phyloP scores from a whole-genome alignment of 2,797 vertebrate genomes.

The Tauraco hartlaubi region DNA sequence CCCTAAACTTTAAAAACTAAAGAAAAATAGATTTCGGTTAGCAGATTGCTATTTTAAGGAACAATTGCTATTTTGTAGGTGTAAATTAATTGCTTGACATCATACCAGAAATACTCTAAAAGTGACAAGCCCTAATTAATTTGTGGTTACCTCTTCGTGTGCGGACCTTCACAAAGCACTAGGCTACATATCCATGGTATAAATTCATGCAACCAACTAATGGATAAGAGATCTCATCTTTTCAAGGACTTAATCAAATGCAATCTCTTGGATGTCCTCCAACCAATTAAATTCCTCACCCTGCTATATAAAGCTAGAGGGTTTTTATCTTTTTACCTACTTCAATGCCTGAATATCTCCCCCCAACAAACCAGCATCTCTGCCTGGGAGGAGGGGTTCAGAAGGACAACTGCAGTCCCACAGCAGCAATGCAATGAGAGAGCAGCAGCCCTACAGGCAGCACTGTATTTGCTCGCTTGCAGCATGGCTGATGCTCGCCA shows the following conservation, averaged over 20 bases:
- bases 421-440: neutral
- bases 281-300: neutral
- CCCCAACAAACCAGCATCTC: neutral
- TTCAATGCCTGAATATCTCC: neutral
- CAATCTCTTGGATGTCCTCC: slow-evolving; percentile 9
- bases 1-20: neutral
- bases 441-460: neutral
- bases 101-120: neutral
- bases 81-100: neutral
- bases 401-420: neutral
- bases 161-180: neutral
- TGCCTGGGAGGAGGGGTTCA: neutral
- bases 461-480: neutral
- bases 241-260: slow-evolving; percentile 37
- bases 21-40: neutral
- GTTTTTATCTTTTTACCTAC: neutral
- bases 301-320: neutral
- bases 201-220: neutral
- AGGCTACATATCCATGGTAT: neutral
- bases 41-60: neutral
- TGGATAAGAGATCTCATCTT: neutral
- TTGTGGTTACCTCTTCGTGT: neutral
- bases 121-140: neutral
- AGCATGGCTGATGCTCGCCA: neutral
- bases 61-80: neutral